Evolutionary conservation across 2,888 invertebrate species (phyloP).

Genomic region (Drosophila subquinaria): DNA sequence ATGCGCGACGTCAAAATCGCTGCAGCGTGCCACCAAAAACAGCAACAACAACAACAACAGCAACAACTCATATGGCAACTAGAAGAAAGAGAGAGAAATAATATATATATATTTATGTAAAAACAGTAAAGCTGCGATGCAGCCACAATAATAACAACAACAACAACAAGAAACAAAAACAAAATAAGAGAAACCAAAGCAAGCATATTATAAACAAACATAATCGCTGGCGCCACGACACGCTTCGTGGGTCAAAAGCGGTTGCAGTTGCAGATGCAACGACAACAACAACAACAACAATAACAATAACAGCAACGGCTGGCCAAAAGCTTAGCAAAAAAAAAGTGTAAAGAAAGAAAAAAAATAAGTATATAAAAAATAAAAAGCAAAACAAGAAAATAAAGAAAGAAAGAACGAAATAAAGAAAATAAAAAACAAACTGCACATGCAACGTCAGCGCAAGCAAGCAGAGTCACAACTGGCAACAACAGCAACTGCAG

Average conservation of each 20-base stretch:
- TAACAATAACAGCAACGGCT: slow-evolving; percentile 37
- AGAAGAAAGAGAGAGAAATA: slow-evolving; percentile 5
- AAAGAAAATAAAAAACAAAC: slow-evolving; percentile 12
- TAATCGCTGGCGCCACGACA: slow-evolving; percentile 81
- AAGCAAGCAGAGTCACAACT: slow-evolving; percentile 16
- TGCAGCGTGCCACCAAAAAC: slow-evolving; percentile 72
- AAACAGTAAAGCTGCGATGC: slow-evolving; percentile 65
- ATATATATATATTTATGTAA: slow-evolving; percentile 21
- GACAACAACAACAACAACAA: slow-evolving; percentile 24
- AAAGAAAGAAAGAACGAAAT: slow-evolving; percentile 26
- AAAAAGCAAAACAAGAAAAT: slow-evolving; percentile 28
- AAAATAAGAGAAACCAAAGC: slow-evolving; percentile 59
- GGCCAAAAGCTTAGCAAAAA: slow-evolving; percentile 40
- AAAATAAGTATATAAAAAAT: slow-evolving; percentile 22
- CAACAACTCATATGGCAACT: slow-evolving; percentile 40
- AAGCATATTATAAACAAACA: slow-evolving; percentile 76
- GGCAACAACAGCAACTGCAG: slow-evolving; percentile 23
- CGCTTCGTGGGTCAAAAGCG: slow-evolving; percentile 81
- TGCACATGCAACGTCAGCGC: slow-evolving; percentile 68
- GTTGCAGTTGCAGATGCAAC: slow-evolving; percentile 74
- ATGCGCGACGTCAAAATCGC: slow-evolving; percentile 73
- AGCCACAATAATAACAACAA: slow-evolving; percentile 48
- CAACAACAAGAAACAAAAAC: slow-evolving; percentile 41
- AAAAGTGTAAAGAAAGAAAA: slow-evolving; percentile 18
- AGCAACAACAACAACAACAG: slow-evolving; percentile 30